Evolutionary conservation across 2,797 vertebrate genomes (phyloP).

Genomic region (Sebastes hubbsi): DNA sequence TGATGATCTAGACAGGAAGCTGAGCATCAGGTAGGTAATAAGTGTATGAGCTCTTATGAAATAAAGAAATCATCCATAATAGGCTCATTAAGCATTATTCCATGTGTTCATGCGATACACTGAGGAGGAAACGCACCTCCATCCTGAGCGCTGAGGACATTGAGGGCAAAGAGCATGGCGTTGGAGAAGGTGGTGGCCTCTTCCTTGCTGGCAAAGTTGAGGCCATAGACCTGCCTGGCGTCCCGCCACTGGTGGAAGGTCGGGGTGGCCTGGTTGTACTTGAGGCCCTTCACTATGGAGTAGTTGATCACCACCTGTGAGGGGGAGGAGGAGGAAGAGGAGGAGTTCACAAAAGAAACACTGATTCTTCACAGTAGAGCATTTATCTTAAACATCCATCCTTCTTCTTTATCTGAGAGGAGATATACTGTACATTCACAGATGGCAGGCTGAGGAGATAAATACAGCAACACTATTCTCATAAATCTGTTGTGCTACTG

Average conservation of each 20-base stretch:
- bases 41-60: not conserved
- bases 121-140: slow-evolving; percentile 82
- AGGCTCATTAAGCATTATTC: not conserved
- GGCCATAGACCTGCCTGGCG: slow-evolving; percentile 95
- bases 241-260: slow-evolving; percentile 99
- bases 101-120: not conserved
- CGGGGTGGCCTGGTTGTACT: slow-evolving; percentile 98
- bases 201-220: slow-evolving; percentile 98
- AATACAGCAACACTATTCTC: not conserved
- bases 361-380: not conserved
- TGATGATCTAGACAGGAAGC: not conserved
- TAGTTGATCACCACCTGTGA: slow-evolving; percentile 97
- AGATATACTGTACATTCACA: not conserved
- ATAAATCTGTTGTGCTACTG: not conserved
- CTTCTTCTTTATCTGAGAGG: not conserved
- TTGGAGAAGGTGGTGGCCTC: slow-evolving; percentile 97
- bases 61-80: not conserved
- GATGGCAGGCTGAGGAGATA: not conserved
- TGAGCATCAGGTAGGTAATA: not conserved
- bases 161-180: slow-evolving; percentile 96
- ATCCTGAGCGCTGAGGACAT: slow-evolving; percentile 96
- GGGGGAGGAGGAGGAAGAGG: not conserved
- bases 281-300: slow-evolving; percentile 97
- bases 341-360: not conserved
- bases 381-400: not conserved